Evolutionary conservation across 2,797 vertebrate species (phyloP), one percentile per base, ranked within the genome.

Genomic region (Notolabrus celidotus): DNA sequence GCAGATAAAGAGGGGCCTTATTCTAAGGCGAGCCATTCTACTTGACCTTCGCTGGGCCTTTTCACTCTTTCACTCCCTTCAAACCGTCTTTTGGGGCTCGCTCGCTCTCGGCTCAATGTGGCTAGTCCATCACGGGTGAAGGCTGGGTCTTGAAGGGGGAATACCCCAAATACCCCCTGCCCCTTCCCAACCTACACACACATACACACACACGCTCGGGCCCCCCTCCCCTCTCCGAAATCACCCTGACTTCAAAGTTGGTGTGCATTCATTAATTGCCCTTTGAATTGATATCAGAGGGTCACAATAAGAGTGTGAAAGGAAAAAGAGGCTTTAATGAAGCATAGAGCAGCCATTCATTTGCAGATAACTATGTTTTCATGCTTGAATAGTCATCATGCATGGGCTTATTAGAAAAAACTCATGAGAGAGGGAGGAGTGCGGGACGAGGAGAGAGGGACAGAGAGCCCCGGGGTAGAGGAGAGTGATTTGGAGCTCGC

Each of bases 271-370:
- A 97, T 97, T 97, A 97, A 97, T 97, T 97, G 96, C 94, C 96
- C 95, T 97, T 97, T 97, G 96, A 97, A 97, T 97, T 96, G 96
- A 97, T 98, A 98, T 97, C 97, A 97, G 96, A 96, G 95, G 95
- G 96, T 96, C 96, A 97, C 96, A 97, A 97, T 97, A 95, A 94
- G 95, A 95, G 96, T 96, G 96, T 95, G 95, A 96, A 95, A 95
- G 96, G 94, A 95, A 95, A 97, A 97, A 96, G 96, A 94, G 93
- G 96, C 96, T 97, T 97, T 97, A 98, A 96, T 97, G 96, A 97
- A 96, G 96, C 96, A 96, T 96, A 96, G 96, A 96, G 95, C 92
- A 87, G 89, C 96, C 94, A 97, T 98, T 98, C 96, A 98, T 96
- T 95, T 96, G 96, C 95, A 96, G 96, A 97, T 97, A 97, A 96